Evolutionary conservation across 2,888 invertebrate species (phyloP), one percentile per base, ranked within the genome.

Genomic region (Troides oblongomaculatus): DNA sequence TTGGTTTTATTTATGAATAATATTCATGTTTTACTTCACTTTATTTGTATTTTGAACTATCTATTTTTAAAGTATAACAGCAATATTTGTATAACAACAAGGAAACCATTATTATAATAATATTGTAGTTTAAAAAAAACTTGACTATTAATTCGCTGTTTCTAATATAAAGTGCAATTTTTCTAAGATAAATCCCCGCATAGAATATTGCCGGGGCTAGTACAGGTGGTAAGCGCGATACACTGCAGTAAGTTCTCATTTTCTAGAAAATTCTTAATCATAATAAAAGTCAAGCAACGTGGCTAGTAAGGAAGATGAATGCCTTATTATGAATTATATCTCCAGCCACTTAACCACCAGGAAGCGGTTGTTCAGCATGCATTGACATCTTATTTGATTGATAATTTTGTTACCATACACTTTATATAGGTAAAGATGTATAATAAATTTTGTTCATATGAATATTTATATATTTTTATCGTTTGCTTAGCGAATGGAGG

Each of bases 221-320:
- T 39, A 43, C 43, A 58, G 57, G 62, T 56, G 21, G 30, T 58
- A 12, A 53, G 21, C 62, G n/a, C 56, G 56, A 56, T 30, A 36
- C 46, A n/a, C 25, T 36, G 68, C 43, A 59, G 21, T 68, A 63
- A 46, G 30, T 63, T 68, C 36, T 56, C 25, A 63, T 68, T 63
- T 68, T 68, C 23, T 39, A 30, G 39, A 36, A 58, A 68, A 68
- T 63, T 23, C 68, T 68, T 68, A 46, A 63, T 68, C 68, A 68
- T 68, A 63, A 68, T 68, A 68, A 68, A 68, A 68, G 62, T 68
- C 68, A 46, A 57, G 46, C 68, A 59, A 63, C 36, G 68, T 63
- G 63, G 63, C 43, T 59, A 30, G 68, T 63, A 63, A 68, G 58
- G 63, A 68, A 63, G 68, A 68, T 68, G 58, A 68, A 68, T 68